Evolutionary conservation across 2,113 vertebrate genomes (phyloP).

Genomic region (Apeltes quadracus): DNA sequence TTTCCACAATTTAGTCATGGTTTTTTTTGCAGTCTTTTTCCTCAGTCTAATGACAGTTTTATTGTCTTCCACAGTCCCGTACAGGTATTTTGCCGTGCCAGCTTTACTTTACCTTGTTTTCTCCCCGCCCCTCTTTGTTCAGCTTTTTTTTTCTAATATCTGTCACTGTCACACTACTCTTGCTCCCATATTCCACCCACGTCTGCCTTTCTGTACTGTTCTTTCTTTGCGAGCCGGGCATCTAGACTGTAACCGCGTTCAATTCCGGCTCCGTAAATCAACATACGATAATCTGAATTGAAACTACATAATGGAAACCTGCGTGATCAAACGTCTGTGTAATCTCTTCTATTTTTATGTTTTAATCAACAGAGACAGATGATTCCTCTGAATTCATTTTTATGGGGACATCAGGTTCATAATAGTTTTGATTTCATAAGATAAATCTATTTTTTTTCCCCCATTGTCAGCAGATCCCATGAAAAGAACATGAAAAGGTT

Average conservation of each 20-base stretch:
- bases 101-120: not conserved
- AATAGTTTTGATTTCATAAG: not conserved
- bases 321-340: not conserved
- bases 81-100: not conserved
- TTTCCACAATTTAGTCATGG: not conserved
- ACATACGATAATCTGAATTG: not conserved
- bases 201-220: conserved; percentile 31
- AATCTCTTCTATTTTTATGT: not conserved
- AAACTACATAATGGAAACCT: not conserved
- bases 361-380: not conserved
- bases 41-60: not conserved
- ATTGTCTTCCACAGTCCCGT: not conserved
- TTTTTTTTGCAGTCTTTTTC: not conserved
- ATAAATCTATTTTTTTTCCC: not conserved
- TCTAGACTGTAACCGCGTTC: not conserved
- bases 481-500: not conserved
- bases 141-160: not conserved
- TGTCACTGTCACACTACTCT: not conserved
- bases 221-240: not conserved
- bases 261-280: not conserved
- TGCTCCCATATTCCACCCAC: conserved; percentile 8
- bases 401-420: not conserved
- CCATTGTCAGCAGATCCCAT: not conserved
- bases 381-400: not conserved
- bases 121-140: not conserved